phyloP scores from a whole-genome alignment of 2,113 vertebrate genomes.

The Anguilla japonica region DNA sequence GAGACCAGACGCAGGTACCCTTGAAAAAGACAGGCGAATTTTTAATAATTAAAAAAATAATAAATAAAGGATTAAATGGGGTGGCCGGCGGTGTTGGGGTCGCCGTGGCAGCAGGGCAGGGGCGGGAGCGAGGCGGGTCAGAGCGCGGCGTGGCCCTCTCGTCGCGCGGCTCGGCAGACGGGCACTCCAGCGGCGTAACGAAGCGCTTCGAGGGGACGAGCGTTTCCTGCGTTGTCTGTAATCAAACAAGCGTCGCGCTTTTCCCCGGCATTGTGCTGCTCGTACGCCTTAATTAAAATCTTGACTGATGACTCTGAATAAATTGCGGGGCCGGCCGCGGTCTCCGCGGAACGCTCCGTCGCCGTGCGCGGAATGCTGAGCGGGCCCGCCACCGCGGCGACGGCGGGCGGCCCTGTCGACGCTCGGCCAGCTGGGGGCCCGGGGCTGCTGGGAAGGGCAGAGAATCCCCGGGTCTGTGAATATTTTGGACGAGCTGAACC shows the following conservation, averaged over 20 bases:
- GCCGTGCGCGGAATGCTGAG: conserved; percentile 25
- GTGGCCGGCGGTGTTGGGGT: not conserved
- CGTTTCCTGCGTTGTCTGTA: not conserved
- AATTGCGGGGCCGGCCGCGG: not conserved
- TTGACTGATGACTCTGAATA: conserved; percentile 57
- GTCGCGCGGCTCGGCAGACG: not conserved
- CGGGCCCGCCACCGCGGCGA: not conserved
- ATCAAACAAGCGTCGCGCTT: conserved; percentile 15
- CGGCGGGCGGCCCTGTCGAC: not conserved
- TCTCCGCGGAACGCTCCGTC: not conserved
- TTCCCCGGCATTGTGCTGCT: conserved; percentile 39
- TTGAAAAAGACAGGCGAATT: conserved; percentile 3
- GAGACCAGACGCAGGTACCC: not conserved
- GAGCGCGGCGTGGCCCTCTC: not conserved
- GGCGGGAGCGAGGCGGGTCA: not conserved
- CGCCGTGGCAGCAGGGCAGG: not conserved
- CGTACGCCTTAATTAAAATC: conserved; percentile 65
- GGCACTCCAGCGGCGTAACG: not conserved
- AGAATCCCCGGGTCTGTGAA: too few relatives aligned
- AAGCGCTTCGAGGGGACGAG: conserved; percentile 8
- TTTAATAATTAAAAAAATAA: not conserved
- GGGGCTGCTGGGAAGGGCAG: too few relatives aligned
- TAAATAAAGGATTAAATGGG: not conserved
- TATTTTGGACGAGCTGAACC: too few relatives aligned
- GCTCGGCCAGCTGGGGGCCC: too few relatives aligned